These are phyloP conservation scores for Iselma pallidipennis DNA, from an alignment of 2,888 invertebrate species.

Conservation along the genomic window DNA sequence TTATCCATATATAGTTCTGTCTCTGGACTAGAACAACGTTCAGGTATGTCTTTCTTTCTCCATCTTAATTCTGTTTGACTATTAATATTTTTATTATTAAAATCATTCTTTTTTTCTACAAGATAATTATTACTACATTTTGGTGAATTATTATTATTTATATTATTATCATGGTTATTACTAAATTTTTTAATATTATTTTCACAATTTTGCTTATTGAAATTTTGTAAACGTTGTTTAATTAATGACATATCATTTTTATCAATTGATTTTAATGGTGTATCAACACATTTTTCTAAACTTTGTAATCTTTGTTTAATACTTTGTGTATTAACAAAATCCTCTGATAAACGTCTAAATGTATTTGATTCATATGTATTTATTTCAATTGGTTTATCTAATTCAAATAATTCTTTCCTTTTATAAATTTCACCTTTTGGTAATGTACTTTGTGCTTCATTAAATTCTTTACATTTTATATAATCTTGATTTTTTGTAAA, in stretches of 20 bases:
- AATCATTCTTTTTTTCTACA: slow-evolving; percentile 31
- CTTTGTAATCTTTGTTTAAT: slow-evolving; percentile 74
- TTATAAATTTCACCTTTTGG: slow-evolving; percentile 84
- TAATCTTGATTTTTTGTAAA: slow-evolving; percentile 40
- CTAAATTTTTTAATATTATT: slow-evolving; percentile 25
- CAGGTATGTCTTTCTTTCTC: slow-evolving; percentile 35
- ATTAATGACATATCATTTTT: slow-evolving; percentile 36
- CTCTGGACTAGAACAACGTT: slow-evolving; percentile 61
- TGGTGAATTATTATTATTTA: slow-evolving; percentile 31
- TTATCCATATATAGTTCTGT: slow-evolving; percentile 57
- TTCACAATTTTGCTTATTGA: slow-evolving; percentile 34
- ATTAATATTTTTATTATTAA: slow-evolving; percentile 8
- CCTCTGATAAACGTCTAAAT: slow-evolving; percentile 62
- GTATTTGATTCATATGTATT: slow-evolving; percentile 53
- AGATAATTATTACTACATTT: slow-evolving; percentile 46
- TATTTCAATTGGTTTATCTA: slow-evolving; percentile 62
- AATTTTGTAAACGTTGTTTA: slow-evolving; percentile 39
- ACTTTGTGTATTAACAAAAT: slow-evolving; percentile 68
- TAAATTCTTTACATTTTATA: slow-evolving; percentile 45
- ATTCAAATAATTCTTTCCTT: slow-evolving; percentile 81
- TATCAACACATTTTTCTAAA: slow-evolving; percentile 69
- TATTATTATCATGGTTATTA: slow-evolving; percentile 28
- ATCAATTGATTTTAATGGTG: slow-evolving; percentile 48
- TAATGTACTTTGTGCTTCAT: slow-evolving; percentile 52
- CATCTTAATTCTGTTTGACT: slow-evolving; percentile 22